These are phyloP conservation scores for Coelopa pilipes DNA, from an alignment of 2,888 invertebrate species.

Conservation along the genomic window DNA sequence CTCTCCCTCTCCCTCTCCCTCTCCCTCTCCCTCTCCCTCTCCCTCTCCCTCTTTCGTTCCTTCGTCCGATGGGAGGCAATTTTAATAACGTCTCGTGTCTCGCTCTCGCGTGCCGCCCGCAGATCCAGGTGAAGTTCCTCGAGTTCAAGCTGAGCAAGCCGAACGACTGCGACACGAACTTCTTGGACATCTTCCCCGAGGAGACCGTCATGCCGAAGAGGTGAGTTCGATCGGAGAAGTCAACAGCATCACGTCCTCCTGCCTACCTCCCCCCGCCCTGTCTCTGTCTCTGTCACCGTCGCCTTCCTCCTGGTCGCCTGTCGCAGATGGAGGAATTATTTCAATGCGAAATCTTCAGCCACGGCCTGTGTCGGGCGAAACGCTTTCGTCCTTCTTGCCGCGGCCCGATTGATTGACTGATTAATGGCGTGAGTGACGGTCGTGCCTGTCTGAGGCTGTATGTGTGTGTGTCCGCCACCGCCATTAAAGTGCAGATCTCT, in stretches of 20 bases:
- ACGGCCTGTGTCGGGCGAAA: too few species aligned
- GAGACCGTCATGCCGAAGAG: slow-evolving; percentile 73
- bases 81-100: neutral
- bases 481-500: slow-evolving; percentile 9
- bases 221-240: slow-evolving; percentile 51
- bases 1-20: neutral
- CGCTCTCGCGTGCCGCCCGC: slow-evolving; percentile 45
- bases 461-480: neutral
- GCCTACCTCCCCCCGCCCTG: too few species aligned
- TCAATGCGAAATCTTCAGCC: too few species aligned
- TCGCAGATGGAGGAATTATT: too few species aligned
- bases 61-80: neutral
- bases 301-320: too few species aligned
- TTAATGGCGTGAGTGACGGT: slow-evolving; percentile 17
- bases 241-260: too few species aligned
- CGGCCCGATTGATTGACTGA: slow-evolving; percentile 26
- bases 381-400: neutral
- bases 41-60: neutral
- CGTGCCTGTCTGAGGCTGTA: slow-evolving; percentile 28
- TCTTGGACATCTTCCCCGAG: slow-evolving; percentile 78
- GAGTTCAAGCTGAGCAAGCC: slow-evolving; percentile 76
- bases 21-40: neutral
- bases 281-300: too few species aligned
- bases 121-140: slow-evolving; percentile 78
- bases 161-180: slow-evolving; percentile 82